A percentile compares a stretch with the other conserved stretches of the same genome.
phyloP scores from a whole-genome alignment of 2,888 invertebrate species.

The Cryptus armator region DNA sequence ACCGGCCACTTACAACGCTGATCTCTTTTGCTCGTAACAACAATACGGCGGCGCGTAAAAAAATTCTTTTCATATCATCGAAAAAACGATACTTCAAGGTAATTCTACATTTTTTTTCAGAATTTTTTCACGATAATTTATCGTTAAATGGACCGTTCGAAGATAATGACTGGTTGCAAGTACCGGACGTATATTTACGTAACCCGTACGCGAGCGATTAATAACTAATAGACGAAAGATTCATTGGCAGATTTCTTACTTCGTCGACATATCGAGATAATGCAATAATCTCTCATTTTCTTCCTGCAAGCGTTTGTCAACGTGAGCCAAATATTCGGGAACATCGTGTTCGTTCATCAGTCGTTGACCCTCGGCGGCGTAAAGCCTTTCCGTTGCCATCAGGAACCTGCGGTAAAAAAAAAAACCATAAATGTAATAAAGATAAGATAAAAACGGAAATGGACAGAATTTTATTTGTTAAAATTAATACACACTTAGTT shows the following conservation, averaged over 20 bases:
- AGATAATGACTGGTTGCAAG: too few species aligned
- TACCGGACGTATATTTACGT: too few species aligned
- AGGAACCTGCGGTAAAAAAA: conserved; percentile 89
- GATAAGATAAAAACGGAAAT: background rate
- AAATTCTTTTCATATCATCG: too few species aligned
- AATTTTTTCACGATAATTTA: too few species aligned
- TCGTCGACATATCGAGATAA: conserved; percentile 97
- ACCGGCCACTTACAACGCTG: too few species aligned
- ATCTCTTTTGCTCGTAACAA: too few species aligned
- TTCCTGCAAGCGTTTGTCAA: conserved; percentile 97
- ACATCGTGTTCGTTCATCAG: conserved; percentile 97
- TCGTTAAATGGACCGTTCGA: background rate
- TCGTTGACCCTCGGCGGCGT: conserved; percentile 96
- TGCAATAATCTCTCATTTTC: conserved; percentile 97
- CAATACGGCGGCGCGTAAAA: too few species aligned
- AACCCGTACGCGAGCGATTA: conserved; percentile 28
- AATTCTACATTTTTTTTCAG: too few species aligned
- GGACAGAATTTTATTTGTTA: conserved; percentile 11
- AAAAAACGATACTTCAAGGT: too few species aligned
- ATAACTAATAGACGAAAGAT: conserved; percentile 83
- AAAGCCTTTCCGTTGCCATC: conserved; percentile 96
- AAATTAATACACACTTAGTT: conserved; percentile 87
- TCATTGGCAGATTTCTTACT: conserved; percentile 86
- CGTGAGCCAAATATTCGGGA: conserved; percentile 97
- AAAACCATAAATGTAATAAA: too few species aligned